Base-by-base conservation (phyloP, 2,113 vertebrate species). In the Sinocyclocheilus rhinocerous region DNA sequence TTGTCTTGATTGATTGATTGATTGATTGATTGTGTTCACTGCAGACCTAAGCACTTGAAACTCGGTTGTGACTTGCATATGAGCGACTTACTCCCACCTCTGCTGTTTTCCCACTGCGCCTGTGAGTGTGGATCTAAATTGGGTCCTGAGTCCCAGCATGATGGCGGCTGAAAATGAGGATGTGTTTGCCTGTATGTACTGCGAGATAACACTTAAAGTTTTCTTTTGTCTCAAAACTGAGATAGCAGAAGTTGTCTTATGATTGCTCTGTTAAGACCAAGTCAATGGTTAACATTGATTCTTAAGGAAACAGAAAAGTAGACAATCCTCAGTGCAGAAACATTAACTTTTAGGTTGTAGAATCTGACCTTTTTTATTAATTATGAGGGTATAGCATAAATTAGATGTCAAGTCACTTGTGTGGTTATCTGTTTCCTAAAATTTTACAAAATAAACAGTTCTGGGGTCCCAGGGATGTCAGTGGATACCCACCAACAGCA, bases 171-270 rank as follows among this genome's bases (percentile, higher is more conserved):
- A 57, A 70, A 57, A 65, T 6, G 57, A 88, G 67, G 86, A 84
- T 85, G 88, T 85, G 83, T 85, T 81, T 33, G 83, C 86, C 57
- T 88, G 87, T 18, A 6, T 69, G 39, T 73, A 70, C 87, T 73
- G 80, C 87, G 83, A 89, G 87, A 89, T 87, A 45, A 63, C 63
- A 65, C 11, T 52, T 48, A 57, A 70, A 84, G 33, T 59, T 48
- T 59, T 36, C 8, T 59, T n/a, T 29, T 50, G 76, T 50, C 24
- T 70, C n/a, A 61, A 73, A 52, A 33, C 89, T 72, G 83, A 84
- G 70, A 77, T 76, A 87, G 87, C 73, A 89, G 84, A 89, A 57
- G 16, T 63, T 72, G 83, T 90, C 90, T 48, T 4, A 42, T 90
- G 83, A 84, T 83, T 85, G 85, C 87, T 89, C 85, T 88, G 85